Percentiles rank a stretch among this genome's conserved stretches.
phyloP scores from a whole-genome alignment of 2,888 invertebrate species.

The Theretra japonica region DNA sequence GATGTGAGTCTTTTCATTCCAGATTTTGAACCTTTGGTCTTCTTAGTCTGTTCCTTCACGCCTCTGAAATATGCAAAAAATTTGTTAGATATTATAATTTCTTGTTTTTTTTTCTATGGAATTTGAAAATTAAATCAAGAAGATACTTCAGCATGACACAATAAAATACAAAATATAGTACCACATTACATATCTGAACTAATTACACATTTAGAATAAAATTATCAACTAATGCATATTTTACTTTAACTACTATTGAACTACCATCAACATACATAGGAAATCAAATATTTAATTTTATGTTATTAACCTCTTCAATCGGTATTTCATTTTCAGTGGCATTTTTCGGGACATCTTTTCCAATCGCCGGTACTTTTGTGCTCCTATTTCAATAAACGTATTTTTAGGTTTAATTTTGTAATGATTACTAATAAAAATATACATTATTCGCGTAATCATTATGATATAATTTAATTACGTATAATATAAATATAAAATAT shows the following conservation, averaged over 20 bases:
- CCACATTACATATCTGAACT: neutral
- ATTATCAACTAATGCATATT: neutral
- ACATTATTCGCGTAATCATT: neutral
- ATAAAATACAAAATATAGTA: neutral
- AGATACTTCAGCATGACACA: neutral
- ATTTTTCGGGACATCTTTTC: neutral
- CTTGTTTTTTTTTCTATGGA: neutral
- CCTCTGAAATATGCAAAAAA: constrained; percentile 62
- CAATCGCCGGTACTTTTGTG: neutral
- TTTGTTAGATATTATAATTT: neutral
- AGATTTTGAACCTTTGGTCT: constrained; percentile 77
- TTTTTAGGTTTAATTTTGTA: too few relatives aligned
- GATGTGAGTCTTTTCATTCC: constrained; percentile 75
- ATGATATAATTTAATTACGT: too few relatives aligned
- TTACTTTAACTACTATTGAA: neutral
- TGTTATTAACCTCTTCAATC: neutral
- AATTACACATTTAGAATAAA: constrained; percentile 1
- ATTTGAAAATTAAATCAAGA: neutral
- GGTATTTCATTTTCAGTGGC: neutral
- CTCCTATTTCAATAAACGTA: neutral
- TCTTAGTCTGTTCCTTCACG: constrained; percentile 79
- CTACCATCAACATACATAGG: neutral
- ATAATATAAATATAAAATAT: too few relatives aligned
- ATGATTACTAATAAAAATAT: neutral
- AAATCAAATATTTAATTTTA: neutral